Evolutionary conservation across 2,888 invertebrate species (phyloP).

Genomic region (Disparrhopalites patrizii): DNA sequence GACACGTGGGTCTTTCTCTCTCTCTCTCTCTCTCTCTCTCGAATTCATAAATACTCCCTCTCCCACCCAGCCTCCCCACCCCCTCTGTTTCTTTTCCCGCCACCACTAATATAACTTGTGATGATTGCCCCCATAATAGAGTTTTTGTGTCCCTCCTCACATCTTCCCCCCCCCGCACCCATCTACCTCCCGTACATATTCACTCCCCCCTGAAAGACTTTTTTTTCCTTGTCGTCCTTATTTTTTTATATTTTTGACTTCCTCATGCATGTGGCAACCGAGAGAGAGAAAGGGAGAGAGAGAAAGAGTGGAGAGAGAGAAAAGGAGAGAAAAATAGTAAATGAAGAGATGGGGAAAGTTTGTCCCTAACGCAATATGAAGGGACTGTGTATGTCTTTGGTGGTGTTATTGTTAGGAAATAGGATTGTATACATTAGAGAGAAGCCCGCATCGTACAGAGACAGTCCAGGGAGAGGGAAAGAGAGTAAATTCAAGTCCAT

Average conservation of each 20-base stretch:
- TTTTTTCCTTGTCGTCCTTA: background rate
- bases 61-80: background rate
- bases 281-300: conserved; percentile 1
- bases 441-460: too few relatives aligned
- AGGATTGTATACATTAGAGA: too few relatives aligned
- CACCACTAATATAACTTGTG: too few relatives aligned
- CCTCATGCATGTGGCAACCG: background rate
- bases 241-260: background rate
- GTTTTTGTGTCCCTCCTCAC: too few relatives aligned
- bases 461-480: conserved; percentile 21
- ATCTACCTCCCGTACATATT: conserved; percentile 8
- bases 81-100: conserved; percentile 19
- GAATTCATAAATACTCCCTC: background rate
- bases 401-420: conserved; percentile 32
- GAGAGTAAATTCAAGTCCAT: conserved; percentile 44
- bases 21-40: background rate
- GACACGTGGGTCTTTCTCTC: background rate
- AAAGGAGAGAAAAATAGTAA: too few relatives aligned
- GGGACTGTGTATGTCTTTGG: conserved; percentile 6
- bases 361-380: background rate
- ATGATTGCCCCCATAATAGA: too few relatives aligned
- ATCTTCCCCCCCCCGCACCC: background rate
- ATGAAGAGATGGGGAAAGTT: background rate
- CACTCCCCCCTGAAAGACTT: background rate
- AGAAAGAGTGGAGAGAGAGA: background rate